Conservation (phyloP, 2,888 invertebrate species). For the Hololepta plana region DNA sequence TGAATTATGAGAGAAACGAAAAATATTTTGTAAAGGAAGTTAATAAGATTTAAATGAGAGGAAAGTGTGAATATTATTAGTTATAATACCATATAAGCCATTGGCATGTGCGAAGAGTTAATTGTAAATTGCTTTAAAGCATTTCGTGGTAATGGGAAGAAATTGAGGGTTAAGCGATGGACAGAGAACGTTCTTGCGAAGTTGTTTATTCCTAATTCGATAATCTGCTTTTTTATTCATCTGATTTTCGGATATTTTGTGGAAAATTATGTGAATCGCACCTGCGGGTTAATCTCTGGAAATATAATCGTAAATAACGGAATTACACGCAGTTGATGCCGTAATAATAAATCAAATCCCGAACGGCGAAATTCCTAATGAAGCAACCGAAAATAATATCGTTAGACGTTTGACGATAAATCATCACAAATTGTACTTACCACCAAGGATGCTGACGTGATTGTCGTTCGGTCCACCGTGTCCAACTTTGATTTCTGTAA, state of each 20-base stretch:
- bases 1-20: not conserved
- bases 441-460: constrained; percentile 26
- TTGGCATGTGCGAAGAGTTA: no score
- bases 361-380: constrained; percentile 5
- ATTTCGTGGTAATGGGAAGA: constrained; percentile 10
- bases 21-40: constrained; percentile 1
- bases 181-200: no score
- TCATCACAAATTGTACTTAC: constrained; percentile 16
- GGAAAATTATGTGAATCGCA: constrained; percentile 4
- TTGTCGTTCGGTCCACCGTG: constrained; percentile 25
- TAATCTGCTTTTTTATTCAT: no score
- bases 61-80: no score
- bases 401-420: not conserved
- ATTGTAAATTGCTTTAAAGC: constrained; percentile 9
- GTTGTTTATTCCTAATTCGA: no score
- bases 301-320: no score
- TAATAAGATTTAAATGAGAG: no score
- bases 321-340: no score
- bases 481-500: constrained; percentile 29
- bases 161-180: constrained; percentile 11
- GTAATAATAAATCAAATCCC: no score
- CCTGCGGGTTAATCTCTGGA: not conserved
- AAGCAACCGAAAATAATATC: no score
- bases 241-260: no score
- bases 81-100: no score